A percentile compares a stretch with the other conserved stretches of the same genome.
These are phyloP conservation scores for Apis florea DNA, from an alignment of 1,140 invertebrate genomes.

Conservation along the genomic window DNA sequence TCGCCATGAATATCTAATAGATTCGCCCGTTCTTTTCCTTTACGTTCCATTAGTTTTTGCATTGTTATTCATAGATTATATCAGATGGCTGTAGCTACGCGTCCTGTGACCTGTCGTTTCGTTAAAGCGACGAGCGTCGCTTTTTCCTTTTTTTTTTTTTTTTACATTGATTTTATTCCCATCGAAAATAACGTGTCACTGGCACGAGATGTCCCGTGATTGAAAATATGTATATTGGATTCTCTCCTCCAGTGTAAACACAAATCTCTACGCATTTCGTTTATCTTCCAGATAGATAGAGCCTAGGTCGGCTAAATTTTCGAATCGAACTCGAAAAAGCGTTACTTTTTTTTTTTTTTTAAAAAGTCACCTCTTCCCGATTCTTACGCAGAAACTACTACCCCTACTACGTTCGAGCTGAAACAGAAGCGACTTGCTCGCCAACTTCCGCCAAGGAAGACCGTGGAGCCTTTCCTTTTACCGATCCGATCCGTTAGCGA, in stretches of 20 bases:
- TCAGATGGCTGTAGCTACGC: background rate
- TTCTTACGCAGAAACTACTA: no score
- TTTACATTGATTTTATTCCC: background rate
- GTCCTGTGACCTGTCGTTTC: background rate
- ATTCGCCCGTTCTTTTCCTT: background rate
- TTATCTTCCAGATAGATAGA: no score
- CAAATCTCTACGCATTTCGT: no score
- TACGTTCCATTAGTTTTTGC: constrained; percentile 38
- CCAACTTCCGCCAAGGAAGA: background rate
- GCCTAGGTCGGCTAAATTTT: no score
- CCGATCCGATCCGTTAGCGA: constrained; percentile 7
- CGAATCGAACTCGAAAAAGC: no score
- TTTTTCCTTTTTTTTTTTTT: background rate
- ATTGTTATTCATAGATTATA: constrained; percentile 19
- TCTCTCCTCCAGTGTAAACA: background rate
- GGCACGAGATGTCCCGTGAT: no score
- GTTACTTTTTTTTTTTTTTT: no score
- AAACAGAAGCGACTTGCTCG: background rate
- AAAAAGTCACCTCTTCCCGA: no score
- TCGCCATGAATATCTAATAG: constrained; percentile 49
- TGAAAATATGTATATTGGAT: background rate
- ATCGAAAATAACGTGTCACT: no score
- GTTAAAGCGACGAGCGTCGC: background rate
- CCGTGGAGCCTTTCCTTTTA: background rate
- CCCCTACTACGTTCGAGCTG: background rate